phyloP scores from a whole-genome alignment of 2,113 vertebrate species.

The Xiphophorus hellerii region DNA sequence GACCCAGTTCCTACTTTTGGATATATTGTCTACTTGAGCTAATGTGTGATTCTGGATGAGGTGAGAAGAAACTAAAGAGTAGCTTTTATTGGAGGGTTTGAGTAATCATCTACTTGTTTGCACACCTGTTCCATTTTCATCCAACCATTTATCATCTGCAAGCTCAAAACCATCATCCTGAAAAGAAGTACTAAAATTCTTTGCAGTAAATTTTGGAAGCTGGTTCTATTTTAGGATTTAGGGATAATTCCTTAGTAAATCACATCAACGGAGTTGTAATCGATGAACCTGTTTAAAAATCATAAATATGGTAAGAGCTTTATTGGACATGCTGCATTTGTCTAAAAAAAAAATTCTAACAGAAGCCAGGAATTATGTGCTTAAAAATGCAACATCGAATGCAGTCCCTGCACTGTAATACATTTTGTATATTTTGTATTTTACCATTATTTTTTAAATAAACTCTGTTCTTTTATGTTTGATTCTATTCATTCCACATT shows the following conservation, averaged over 20 bases:
- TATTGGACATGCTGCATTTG: conserved; percentile 15
- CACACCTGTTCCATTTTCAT: conserved; percentile 9
- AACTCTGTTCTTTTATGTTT: neutral
- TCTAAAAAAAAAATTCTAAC: neutral
- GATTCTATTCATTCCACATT: too few relatives aligned
- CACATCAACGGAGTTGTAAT: conserved; percentile 35
- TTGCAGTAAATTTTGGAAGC: conserved; percentile 32
- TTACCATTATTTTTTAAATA: neutral
- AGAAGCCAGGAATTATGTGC: neutral
- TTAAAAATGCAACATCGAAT: neutral
- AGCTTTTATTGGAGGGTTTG: neutral
- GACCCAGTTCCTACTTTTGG: neutral
- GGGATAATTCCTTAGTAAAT: conserved; percentile 42
- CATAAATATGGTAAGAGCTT: conserved; percentile 44
- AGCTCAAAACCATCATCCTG: conserved; percentile 22
- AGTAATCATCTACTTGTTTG: conserved; percentile 2
- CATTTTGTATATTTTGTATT: neutral
- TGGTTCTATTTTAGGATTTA: conserved; percentile 40
- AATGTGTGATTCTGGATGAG: neutral
- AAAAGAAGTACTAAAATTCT: conserved; percentile 45
- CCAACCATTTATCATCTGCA: conserved; percentile 16
- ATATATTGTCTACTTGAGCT: neutral
- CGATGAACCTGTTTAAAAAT: conserved; percentile 45
- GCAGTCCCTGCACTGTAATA: neutral
- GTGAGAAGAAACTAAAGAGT: neutral